Conservation (phyloP, 2,888 invertebrate species). For the Eupithecia vulgata region DNA sequence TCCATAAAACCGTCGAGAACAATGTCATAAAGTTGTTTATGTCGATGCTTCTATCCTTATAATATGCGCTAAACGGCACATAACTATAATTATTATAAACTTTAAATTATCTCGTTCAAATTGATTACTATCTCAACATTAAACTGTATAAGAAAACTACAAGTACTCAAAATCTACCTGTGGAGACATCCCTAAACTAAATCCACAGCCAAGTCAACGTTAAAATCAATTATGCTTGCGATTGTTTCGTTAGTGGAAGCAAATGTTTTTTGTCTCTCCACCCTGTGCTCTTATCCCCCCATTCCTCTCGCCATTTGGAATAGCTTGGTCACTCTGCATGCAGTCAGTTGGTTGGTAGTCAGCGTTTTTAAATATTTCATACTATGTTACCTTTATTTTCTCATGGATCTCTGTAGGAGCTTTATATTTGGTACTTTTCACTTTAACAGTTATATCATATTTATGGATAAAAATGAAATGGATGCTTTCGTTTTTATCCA, state of each 20-base stretch:
- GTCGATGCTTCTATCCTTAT: not conserved
- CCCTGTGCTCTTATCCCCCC: constrained; percentile 30
- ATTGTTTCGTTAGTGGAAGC: constrained; percentile 82
- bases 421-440: not conserved
- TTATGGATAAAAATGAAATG: not conserved
- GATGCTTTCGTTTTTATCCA: no score
- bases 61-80: not conserved
- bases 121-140: not conserved
- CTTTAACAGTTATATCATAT: not conserved
- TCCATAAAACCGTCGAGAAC: no score
- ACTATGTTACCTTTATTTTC: not conserved
- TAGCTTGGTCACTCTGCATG: constrained; percentile 22
- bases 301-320: constrained; percentile 10
- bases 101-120: not conserved
- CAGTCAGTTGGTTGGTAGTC: not conserved
- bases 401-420: not conserved
- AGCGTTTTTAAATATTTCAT: not conserved
- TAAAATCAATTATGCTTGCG: constrained; percentile 82
- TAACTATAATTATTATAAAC: not conserved
- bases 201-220: constrained; percentile 76
- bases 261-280: constrained; percentile 70
- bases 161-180: constrained; percentile 27
- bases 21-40: no score
- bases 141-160: constrained; percentile 20
- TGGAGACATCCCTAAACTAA: constrained; percentile 55